Base-by-base conservation (phyloP, 2,797 vertebrate genomes). In the Gambelia wislizenii region DNA sequence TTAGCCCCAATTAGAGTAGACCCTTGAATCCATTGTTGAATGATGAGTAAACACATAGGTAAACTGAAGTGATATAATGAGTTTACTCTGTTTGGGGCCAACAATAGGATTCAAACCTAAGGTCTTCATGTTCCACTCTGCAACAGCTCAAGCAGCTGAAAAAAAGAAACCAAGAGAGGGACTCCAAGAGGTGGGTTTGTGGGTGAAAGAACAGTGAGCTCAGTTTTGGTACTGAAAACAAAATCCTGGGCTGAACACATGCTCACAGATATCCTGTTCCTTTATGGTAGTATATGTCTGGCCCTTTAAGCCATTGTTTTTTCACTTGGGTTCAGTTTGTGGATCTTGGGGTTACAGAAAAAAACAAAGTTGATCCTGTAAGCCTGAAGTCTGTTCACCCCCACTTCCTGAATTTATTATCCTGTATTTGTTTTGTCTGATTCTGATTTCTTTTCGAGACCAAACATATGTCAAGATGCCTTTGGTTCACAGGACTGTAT, bases 391-490 rank as follows among this genome's bases (percentile, higher is more conserved):
- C 30, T 79, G 33, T 30, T 49, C 27, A 14, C 10, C 10, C 12
- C 56, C 64, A 61, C 59, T 84, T 39, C 87, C 75, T 47, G 87
- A 76, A 77, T 74, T 91, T 87, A 36, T 85, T 75, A 13, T 76
- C 89, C 84, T 33, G 76, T 84, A 77, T 84, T 67, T 85, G 80
- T 77, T 93, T 90, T 91, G 84, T 88, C 89, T 76, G 69, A 47
- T 70, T 89, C 76, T 85, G 88, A 94, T 88, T 94, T 93, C 91
- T 36, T 80, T 90, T 91, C 81, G 86, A 94, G 89, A 95, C 93
- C 95, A 96, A 95, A 81, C 72, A 77, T 39, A 95, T 95, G 92
- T 94, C 92, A 82, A 61, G 90, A 82, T 94, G 86, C 89, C 93
- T 90, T 92, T 94, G 91, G 95, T 92, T 89, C 89, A 70, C 90